Evolutionary conservation across 2,797 vertebrate genomes (phyloP).

Genomic region (Alauda arvensis): DNA sequence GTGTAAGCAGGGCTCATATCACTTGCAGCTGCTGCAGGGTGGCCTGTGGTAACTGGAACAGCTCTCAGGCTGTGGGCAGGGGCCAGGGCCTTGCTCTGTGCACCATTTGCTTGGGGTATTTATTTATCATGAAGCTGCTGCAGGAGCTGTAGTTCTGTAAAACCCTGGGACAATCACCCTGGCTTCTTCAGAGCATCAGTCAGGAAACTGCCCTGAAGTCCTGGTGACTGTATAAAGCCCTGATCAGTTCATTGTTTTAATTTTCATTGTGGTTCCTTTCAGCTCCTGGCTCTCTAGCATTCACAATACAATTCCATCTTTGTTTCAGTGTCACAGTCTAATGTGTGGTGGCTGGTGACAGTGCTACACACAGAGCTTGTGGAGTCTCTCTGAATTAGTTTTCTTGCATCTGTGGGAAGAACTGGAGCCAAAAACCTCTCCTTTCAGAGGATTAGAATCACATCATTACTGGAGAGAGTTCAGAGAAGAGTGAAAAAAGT

Average conservation of each 20-base stretch:
- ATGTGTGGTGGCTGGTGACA: conserved; percentile 5
- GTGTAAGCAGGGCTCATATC: neutral
- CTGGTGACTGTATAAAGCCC: neutral
- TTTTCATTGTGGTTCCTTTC: conserved; percentile 1
- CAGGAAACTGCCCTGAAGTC: neutral
- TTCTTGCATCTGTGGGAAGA: conserved; percentile 20
- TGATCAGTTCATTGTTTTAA: neutral
- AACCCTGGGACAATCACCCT: neutral
- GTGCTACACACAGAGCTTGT: neutral
- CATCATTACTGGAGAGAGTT: conserved; percentile 61
- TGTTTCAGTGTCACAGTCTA: neutral
- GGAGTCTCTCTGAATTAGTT: conserved; percentile 24
- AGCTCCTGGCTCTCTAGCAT: conserved; percentile 1
- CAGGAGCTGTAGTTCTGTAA: neutral
- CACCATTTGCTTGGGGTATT: rapidly evolving
- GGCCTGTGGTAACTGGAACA: neutral
- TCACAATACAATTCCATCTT: conserved; percentile 4
- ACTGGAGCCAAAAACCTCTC: conserved; percentile 27
- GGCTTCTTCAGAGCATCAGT: neutral
- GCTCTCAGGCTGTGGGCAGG: neutral
- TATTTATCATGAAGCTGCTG: neutral
- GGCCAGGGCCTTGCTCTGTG: neutral
- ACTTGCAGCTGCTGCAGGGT: neutral
- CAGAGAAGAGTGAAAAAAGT: conserved; percentile 58
- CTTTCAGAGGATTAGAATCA: conserved; percentile 55